Conservation (phyloP, 2,888 invertebrate species). For the Pseudoips prasinana region DNA sequence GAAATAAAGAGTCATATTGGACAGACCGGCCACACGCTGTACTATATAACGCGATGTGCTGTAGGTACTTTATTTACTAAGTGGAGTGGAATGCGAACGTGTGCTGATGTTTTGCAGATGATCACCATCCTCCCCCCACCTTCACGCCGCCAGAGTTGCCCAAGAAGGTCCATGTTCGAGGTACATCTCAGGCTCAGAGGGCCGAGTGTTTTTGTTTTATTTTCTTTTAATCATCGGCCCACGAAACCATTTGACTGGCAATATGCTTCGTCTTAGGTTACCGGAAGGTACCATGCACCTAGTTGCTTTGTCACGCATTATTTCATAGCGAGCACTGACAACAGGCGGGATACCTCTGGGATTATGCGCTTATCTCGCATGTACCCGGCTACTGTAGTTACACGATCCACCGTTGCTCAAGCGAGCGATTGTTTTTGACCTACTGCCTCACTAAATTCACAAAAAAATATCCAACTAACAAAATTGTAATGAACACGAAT, state of each 20-base stretch:
- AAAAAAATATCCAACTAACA: conserved; percentile 19
- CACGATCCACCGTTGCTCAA: conserved; percentile 47
- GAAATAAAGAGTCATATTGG: conserved; percentile 31
- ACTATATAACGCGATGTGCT: conserved; percentile 59
- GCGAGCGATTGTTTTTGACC: conserved; percentile 38
- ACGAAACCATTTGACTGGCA: conserved; percentile 64
- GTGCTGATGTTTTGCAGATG: conserved; percentile 95
- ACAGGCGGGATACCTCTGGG: conserved; percentile 41
- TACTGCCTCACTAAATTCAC: conserved; percentile 27
- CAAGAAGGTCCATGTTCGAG: conserved; percentile 99
- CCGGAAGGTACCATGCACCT: conserved; percentile 69
- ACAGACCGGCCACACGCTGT: conserved; percentile 56
- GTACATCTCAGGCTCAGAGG: conserved; percentile 83
- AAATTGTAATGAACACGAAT: conserved; percentile 28
- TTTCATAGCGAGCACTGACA: conserved; percentile 70
- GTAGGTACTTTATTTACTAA: conserved; percentile 67
- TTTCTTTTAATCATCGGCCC: conserved; percentile 70
- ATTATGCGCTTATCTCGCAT: conserved; percentile 65
- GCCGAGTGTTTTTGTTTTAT: conserved; percentile 68
- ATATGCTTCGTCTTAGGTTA: conserved; percentile 71
- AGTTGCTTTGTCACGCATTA: conserved; percentile 78
- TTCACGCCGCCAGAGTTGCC: conserved; percentile 99
- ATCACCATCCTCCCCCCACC: conserved; percentile 98
- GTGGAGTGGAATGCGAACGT: conserved; percentile 83
- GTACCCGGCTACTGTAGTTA: conserved; percentile 61